A percentile compares a stretch with the other conserved stretches of the same genome.
These are phyloP conservation scores for Microctonus hyperodae DNA, from an alignment of 2,888 invertebrate species.

Conservation along the genomic window DNA sequence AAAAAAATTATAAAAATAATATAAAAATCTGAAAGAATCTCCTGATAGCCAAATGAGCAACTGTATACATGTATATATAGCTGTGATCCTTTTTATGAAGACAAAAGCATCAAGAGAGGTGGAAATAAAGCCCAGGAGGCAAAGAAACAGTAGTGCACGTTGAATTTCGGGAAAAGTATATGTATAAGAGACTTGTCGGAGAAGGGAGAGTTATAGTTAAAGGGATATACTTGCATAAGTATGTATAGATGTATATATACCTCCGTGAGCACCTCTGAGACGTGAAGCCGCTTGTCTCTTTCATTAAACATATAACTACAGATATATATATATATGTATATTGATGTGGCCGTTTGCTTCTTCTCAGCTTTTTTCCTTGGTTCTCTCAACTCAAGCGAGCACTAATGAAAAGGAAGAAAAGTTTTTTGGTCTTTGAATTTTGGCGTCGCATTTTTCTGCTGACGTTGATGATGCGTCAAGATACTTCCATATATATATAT, in stretches of 20 bases:
- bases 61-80: slow-evolving; percentile 30
- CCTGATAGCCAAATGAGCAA: slow-evolving; percentile 56
- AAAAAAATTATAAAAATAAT: slow-evolving; percentile 27
- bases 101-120: slow-evolving; percentile 52
- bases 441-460: slow-evolving; percentile 22
- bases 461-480: slow-evolving; percentile 2
- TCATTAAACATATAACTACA: not conserved
- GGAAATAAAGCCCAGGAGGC: slow-evolving; percentile 34
- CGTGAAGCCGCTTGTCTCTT: slow-evolving; percentile 9
- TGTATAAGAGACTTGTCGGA: slow-evolving; percentile 26
- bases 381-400: slow-evolving; percentile 25
- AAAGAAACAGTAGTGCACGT: slow-evolving; percentile 12
- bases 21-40: slow-evolving; percentile 43
- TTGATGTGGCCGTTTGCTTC: slow-evolving; percentile 46
- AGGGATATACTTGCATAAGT: not conserved
- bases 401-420: slow-evolving; percentile 40
- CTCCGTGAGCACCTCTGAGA: slow-evolving; percentile 34
- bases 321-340: not conserved
- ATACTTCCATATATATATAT: too few relatives aligned
- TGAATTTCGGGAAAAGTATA: slow-evolving; percentile 17
- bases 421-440: slow-evolving; percentile 37
- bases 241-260: slow-evolving; percentile 23
- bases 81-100: slow-evolving; percentile 53
- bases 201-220: slow-evolving; percentile 25
- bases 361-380: slow-evolving; percentile 26